phyloP scores from a whole-genome alignment of 2,797 vertebrate genomes.

The Gorsachius magnificus region DNA sequence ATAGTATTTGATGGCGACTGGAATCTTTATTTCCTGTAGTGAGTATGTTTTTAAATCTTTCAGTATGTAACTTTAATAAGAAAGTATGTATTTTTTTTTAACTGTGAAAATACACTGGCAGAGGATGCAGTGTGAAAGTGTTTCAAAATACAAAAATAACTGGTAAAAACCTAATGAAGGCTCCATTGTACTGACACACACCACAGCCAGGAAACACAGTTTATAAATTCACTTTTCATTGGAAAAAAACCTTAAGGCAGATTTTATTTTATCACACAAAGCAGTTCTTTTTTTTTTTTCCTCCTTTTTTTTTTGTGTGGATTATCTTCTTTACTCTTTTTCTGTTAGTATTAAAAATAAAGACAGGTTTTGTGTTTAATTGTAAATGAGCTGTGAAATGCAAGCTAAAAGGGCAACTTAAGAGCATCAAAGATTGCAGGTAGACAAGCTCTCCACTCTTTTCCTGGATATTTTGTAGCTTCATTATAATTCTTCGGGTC shows the following conservation, averaged over 20 bases:
- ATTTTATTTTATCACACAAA: neutral
- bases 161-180: neutral
- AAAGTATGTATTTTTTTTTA: neutral
- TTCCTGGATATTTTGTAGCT: neutral
- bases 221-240: neutral
- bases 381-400: neutral
- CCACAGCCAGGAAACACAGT: neutral
- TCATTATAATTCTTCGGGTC: neutral
- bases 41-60: neutral
- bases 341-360: neutral
- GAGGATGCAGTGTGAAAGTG: neutral
- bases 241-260: neutral
- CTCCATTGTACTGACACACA: neutral
- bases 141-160: neutral
- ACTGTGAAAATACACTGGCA: neutral
- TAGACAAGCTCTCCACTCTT: neutral
- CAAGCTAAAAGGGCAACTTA: neutral
- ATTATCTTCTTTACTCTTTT: neutral
- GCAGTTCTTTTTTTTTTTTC: rapidly evolving
- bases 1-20: neutral
- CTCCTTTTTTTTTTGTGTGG: rapidly evolving
- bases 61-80: neutral
- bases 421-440: neutral
- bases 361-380: neutral
- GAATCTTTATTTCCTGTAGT: neutral